Conservation (phyloP, 2,797 vertebrate species). For the Eurystomus glaucurus region DNA sequence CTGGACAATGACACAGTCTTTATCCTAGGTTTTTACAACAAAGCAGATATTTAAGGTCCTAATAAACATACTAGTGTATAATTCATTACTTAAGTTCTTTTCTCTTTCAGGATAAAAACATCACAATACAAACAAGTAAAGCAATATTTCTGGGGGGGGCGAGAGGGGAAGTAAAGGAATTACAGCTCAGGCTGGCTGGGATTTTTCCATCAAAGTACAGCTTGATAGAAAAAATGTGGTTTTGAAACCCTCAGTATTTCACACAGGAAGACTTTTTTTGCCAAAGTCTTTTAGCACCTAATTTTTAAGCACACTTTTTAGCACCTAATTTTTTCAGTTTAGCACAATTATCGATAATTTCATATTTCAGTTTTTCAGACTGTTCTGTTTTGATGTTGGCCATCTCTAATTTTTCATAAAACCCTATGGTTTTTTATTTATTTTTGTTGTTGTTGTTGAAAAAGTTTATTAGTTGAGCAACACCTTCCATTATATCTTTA, state of each 20-base stretch:
- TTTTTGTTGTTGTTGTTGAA: neutral
- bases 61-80: neutral
- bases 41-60: neutral
- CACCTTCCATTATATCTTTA: neutral
- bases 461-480: neutral
- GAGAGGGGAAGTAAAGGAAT: neutral
- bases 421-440: neutral
- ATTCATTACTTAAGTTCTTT: neutral
- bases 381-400: neutral
- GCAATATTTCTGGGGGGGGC: neutral
- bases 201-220: neutral
- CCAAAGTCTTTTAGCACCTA: neutral
- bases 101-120: neutral
- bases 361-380: neutral
- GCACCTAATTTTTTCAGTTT: neutral
- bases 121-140: neutral
- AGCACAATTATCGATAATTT: neutral
- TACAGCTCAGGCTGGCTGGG: neutral
- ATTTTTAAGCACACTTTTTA: neutral
- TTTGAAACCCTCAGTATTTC: neutral
- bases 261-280: neutral
- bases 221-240: neutral
- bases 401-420: neutral
- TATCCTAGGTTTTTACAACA: neutral
- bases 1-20: neutral